Evolutionary conservation across 2,888 invertebrate species (phyloP).

Genomic region (Melipona beecheii): DNA sequence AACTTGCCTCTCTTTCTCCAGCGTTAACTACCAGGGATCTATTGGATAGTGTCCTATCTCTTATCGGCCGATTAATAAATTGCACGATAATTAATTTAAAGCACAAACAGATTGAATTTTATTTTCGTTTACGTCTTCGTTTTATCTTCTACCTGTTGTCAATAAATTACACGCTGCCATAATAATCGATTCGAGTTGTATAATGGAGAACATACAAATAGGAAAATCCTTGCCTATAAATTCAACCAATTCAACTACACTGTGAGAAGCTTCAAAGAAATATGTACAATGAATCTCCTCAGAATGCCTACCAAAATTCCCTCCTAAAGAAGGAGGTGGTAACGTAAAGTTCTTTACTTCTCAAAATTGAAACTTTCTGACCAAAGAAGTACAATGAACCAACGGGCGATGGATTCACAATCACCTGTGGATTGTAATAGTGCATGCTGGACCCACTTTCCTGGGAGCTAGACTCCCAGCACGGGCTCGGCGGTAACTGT

Average conservation of each 20-base stretch:
- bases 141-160: not conserved
- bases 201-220: not conserved
- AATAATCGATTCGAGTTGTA: not conserved
- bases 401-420: not conserved
- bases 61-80: too few species aligned
- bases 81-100: too few species aligned
- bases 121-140: not conserved
- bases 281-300: too few species aligned
- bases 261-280: not conserved
- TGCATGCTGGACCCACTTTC: slow-evolving; percentile 83
- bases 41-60: not conserved
- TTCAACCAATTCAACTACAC: not conserved
- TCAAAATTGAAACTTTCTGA: not conserved
- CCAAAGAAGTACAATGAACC: not conserved
- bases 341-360: too few species aligned
- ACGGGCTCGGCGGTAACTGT: slow-evolving; percentile 81
- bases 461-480: slow-evolving; percentile 83
- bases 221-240: too few species aligned
- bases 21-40: not conserved
- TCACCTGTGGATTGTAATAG: slow-evolving; percentile 83
- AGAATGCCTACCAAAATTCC: too few species aligned
- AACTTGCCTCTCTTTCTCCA: not conserved
- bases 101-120: too few species aligned
- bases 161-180: not conserved
- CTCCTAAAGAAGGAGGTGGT: too few species aligned